Conservation (phyloP, 2,797 vertebrate species). For the Heterohyrax brucei region DNA sequence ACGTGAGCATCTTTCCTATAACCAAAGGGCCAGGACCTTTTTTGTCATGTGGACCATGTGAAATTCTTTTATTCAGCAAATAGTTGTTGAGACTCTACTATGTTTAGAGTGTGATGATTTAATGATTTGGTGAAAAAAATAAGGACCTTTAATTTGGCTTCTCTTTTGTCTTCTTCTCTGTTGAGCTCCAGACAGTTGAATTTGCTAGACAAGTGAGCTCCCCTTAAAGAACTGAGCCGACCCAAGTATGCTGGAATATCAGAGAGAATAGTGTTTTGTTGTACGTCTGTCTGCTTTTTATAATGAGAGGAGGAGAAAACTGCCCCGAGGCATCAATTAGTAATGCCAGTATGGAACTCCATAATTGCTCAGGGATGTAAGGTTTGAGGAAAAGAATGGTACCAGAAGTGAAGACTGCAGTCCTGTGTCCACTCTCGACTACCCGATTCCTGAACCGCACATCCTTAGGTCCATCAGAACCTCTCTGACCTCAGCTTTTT, state of each 20-base stretch:
- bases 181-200: background rate
- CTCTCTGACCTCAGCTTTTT: background rate
- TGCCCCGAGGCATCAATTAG: background rate
- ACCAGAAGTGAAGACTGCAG: background rate
- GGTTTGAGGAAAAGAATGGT: background rate
- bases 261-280: background rate
- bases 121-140: background rate
- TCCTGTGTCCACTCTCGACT: rapidly evolving
- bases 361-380: background rate
- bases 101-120: background rate
- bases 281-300: background rate
- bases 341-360: background rate
- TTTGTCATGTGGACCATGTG: background rate
- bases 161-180: background rate
- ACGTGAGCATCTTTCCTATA: background rate
- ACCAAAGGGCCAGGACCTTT: slow-evolving; percentile 12
- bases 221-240: background rate
- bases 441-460: background rate
- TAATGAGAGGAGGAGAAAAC: slow-evolving; percentile 5
- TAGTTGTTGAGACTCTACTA: background rate
- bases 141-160: background rate
- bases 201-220: background rate
- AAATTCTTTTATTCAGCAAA: background rate
- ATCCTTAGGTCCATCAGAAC: background rate
- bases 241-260: background rate